phyloP scores from a whole-genome alignment of 2,113 vertebrate genomes.

The Cyanoramphus novaezelandiae region DNA sequence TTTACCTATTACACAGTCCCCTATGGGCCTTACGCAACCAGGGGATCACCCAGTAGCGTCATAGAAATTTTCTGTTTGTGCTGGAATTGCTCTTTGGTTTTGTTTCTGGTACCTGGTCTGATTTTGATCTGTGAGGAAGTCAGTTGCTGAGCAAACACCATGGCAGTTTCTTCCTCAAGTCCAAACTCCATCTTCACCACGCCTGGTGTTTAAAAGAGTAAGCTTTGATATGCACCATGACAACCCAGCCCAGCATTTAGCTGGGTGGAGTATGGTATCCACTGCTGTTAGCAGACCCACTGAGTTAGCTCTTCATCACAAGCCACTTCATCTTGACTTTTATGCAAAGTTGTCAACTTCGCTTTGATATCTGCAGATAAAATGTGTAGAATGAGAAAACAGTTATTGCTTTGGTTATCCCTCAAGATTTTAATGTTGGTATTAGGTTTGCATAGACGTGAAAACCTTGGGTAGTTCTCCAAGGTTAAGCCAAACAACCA shows the following conservation, averaged over 20 bases:
- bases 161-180: not conserved
- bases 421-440: not conserved
- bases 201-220: not conserved
- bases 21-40: accelerated
- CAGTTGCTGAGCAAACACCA: not conserved
- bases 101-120: accelerated
- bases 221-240: not conserved
- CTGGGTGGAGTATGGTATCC: not conserved
- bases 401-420: not conserved
- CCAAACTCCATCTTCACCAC: not conserved
- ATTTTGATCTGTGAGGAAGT: not conserved
- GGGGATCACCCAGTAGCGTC: accelerated
- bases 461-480: not conserved
- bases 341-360: not conserved
- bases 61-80: accelerated
- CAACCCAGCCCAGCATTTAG: accelerated
- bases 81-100: not conserved
- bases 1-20: not conserved
- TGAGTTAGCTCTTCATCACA: not conserved
- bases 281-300: accelerated
- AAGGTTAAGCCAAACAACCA: not conserved
- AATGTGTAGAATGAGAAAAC: not conserved
- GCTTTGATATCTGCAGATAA: not conserved
- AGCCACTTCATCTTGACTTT: accelerated
- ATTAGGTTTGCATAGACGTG: not conserved